Base-by-base conservation (phyloP, 2,113 vertebrate species). In the Brachyistius frenatus region DNA sequence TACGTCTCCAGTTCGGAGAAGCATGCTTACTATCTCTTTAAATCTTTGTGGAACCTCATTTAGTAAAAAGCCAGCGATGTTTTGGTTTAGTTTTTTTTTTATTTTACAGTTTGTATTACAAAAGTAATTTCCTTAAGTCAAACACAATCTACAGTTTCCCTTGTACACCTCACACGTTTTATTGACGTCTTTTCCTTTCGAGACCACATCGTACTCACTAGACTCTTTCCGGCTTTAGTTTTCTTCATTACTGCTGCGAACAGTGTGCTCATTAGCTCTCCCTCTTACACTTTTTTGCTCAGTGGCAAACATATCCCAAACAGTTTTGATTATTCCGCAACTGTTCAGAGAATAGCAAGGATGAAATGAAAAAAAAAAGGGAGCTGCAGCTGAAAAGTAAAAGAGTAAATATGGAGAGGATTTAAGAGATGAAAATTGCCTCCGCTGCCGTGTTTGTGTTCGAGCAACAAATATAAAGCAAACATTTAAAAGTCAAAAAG, bases 391-490 rank as follows among this genome's bases (percentile, higher is more conserved):
- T 56, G 31, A 46, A 72, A 61, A 65, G 11, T 30, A 64, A 36
- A 36, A 77, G 7, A 66, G 53, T 69, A 73, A 73, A 86, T 74
- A 66, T 36, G 30, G 70, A 16, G 16, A 57, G 31, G 71, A 63
- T 76, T 79, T 79, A 62, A 54, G 33, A 55, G 60, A 55, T 65
- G n/a, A 41, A 63, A 11, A 62, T 55, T 57, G 46, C 69, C 30
- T 57, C 30, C 23, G 14, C 58, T 73, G 61, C 15, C 1, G 2
- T 66, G 54, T 86, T 86, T 73, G 70, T 66, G 66, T 53, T 78
- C 55, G 37, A 53, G 50, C 32, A 66, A 76, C 57, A 73, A 84
- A 86, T 76, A 68, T 70, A 47, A 86, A 74, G 69, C 56, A 85
- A 76, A 70, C 62, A 37, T 63, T 66, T 49, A 66, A 74, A 77